Evolutionary conservation across 2,113 vertebrate species (phyloP).

Genomic region (Leucosticte australis): DNA sequence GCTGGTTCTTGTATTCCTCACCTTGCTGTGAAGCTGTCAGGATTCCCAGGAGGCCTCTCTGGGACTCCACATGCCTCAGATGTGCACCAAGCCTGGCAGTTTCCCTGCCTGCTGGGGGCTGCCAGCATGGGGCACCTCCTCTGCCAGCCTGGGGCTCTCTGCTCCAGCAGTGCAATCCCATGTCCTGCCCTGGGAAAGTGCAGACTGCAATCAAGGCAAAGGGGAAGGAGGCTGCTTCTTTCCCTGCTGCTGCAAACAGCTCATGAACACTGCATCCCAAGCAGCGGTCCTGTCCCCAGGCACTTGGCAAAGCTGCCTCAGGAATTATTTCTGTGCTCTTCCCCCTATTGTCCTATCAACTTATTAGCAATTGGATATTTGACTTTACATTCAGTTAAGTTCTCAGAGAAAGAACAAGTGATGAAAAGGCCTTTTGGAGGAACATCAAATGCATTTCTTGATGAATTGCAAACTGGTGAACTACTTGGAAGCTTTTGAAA

Average conservation of each 20-base stretch:
- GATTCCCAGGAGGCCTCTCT: no score
- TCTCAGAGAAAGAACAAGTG: background rate
- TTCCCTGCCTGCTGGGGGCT: background rate
- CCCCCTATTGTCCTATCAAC: background rate
- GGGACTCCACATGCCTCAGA: fast-evolving
- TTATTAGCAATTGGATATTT: background rate
- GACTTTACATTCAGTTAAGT: background rate
- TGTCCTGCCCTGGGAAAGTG: background rate
- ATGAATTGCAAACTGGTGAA: slow-evolving; percentile 29
- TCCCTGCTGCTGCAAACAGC: background rate
- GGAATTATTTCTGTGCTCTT: background rate
- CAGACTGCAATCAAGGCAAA: background rate
- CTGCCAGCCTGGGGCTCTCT: background rate
- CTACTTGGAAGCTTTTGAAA: slow-evolving; percentile 12
- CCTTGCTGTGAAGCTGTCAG: background rate
- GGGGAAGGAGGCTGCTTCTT: background rate
- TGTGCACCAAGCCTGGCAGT: background rate
- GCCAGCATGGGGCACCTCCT: background rate
- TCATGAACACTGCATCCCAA: fast-evolving
- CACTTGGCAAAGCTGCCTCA: background rate
- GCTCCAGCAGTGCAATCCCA: background rate
- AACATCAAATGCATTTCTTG: slow-evolving; percentile 23
- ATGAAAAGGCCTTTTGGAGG: slow-evolving; percentile 14
- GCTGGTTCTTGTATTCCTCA: background rate
- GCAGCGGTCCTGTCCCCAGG: background rate